Evolutionary conservation across 2,888 invertebrate genomes (phyloP).

Genomic region (Lasioglossum lativentre): DNA sequence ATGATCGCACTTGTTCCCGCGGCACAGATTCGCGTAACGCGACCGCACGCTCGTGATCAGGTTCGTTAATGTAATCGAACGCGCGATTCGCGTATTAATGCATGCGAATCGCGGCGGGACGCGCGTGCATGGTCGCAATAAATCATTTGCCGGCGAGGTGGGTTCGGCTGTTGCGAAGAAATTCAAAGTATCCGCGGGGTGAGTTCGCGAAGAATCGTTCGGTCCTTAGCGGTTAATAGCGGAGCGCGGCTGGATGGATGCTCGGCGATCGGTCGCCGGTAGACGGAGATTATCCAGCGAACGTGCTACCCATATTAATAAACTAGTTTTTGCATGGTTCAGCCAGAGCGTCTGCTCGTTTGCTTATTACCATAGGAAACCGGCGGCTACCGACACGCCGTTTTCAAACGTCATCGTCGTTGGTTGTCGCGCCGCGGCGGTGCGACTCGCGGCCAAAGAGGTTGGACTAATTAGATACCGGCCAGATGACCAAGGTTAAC

Average conservation of each 20-base stretch:
- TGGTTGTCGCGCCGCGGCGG: slow-evolving; percentile 17
- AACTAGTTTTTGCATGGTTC: slow-evolving; percentile 74
- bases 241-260: slow-evolving; percentile 3
- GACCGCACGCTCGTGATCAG: slow-evolving; percentile 18
- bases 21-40: slow-evolving; percentile 3
- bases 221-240: slow-evolving; percentile 32
- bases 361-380: slow-evolving; percentile 65
- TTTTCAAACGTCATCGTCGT: slow-evolving; percentile 30
- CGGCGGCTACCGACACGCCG: slow-evolving; percentile 31
- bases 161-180: slow-evolving; percentile 25
- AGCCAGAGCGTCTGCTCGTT: slow-evolving; percentile 42
- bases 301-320: slow-evolving; percentile 77
- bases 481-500: slow-evolving; percentile 62
- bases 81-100: slow-evolving; percentile 19
- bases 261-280: slow-evolving; percentile 31
- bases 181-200: slow-evolving; percentile 36
- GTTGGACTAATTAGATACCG: slow-evolving; percentile 67
- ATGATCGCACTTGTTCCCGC: neutral
- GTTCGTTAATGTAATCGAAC: slow-evolving; percentile 35
- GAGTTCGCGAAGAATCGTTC: slow-evolving; percentile 19
- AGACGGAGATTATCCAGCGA: slow-evolving; percentile 69
- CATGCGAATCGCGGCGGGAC: neutral
- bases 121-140: slow-evolving; percentile 24
- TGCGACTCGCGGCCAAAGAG: slow-evolving; percentile 6
- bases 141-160: slow-evolving; percentile 25